phyloP scores from a whole-genome alignment of 2,113 vertebrate species.

The Chloropsis hardwickii region DNA sequence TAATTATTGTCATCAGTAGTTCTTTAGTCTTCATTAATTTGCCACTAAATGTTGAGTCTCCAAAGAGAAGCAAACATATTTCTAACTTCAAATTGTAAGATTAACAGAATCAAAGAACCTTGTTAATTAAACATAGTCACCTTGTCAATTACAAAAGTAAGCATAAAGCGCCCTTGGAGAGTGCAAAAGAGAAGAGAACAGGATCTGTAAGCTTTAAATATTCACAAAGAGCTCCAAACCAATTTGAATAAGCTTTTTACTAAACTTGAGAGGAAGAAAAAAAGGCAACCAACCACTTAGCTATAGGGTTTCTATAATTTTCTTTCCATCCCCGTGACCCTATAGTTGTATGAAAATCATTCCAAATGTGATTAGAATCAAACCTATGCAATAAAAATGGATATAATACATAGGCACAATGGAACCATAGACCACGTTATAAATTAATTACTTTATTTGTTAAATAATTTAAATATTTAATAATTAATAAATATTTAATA shows the following conservation, averaged over 20 bases:
- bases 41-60: neutral
- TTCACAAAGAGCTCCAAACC: neutral
- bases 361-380: neutral
- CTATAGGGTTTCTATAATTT: neutral
- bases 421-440: neutral
- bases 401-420: neutral
- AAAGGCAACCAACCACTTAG: neutral
- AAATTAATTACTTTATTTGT: too few species aligned
- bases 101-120: neutral
- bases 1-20: neutral
- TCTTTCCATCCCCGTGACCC: neutral
- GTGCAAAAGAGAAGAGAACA: neutral
- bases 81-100: neutral
- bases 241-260: neutral
- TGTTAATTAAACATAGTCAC: conserved; percentile 4
- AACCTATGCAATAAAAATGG: neutral
- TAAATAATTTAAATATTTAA: too few species aligned
- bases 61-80: neutral
- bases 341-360: neutral
- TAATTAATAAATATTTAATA: too few species aligned
- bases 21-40: neutral
- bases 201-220: neutral
- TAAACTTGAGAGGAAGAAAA: neutral
- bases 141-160: neutral
- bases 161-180: neutral